Percentiles rank a stretch among this genome's conserved stretches.
phyloP scores from a whole-genome alignment of 2,113 vertebrate genomes.

The Meles meles region DNA sequence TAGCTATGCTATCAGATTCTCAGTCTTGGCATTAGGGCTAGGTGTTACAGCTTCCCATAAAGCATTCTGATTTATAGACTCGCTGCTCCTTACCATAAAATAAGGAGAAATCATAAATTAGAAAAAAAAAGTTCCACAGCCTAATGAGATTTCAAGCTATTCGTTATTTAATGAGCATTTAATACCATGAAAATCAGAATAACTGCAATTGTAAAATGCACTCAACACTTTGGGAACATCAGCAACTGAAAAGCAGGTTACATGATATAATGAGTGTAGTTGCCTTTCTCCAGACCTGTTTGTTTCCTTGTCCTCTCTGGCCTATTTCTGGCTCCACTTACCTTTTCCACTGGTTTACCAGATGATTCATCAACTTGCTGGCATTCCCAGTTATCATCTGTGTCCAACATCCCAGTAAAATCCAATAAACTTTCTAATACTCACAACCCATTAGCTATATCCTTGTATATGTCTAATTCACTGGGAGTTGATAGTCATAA shows the following conservation, averaged over 20 bases:
- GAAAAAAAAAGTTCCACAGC: not conserved
- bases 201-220: slow-evolving; percentile 49
- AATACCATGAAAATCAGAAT: slow-evolving; percentile 48
- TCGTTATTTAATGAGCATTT: slow-evolving; percentile 60
- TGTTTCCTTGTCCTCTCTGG: slow-evolving; percentile 30
- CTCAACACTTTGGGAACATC: slow-evolving; percentile 34
- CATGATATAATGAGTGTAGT: not conserved
- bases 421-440: slow-evolving; percentile 61
- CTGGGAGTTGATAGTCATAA: not conserved
- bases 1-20: slow-evolving; percentile 53
- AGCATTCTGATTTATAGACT: slow-evolving; percentile 64
- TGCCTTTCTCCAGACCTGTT: not conserved
- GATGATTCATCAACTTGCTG: slow-evolving; percentile 63
- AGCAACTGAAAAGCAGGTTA: not conserved
- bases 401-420: slow-evolving; percentile 54
- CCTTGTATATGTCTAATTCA: not conserved
- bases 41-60: slow-evolving; percentile 53
- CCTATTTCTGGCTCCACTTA: slow-evolving; percentile 53
- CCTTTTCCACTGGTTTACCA: slow-evolving; percentile 58
- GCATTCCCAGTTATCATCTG: slow-evolving; percentile 46
- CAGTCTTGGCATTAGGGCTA: slow-evolving; percentile 54
- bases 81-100: slow-evolving; percentile 55
- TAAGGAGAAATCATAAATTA: slow-evolving; percentile 53
- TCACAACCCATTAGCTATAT: not conserved
- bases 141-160: slow-evolving; percentile 63